phyloP scores from a whole-genome alignment of 1,140 invertebrate species.

The Polyergus mexicanus region DNA sequence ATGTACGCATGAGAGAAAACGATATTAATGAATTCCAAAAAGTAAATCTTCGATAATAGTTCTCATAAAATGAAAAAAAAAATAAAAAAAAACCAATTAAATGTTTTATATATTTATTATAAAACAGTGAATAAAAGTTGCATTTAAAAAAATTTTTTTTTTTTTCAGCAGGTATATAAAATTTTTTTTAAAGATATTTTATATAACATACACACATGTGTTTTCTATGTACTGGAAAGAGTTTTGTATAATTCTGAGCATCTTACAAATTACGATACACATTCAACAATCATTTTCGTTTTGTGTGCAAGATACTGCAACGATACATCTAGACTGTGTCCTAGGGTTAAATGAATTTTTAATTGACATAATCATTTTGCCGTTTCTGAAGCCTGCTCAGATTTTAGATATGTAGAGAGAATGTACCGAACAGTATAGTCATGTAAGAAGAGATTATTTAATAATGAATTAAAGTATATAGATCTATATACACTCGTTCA shows the following conservation, averaged over 20 bases:
- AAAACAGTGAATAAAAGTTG: conserved; percentile 77
- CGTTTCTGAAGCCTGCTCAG: conserved; percentile 83
- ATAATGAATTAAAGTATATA: conserved; percentile 70
- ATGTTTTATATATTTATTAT: conserved; percentile 77
- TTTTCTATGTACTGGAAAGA: conserved; percentile 70
- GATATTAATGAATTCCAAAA: conserved; percentile 6
- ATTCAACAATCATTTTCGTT: conserved; percentile 64
- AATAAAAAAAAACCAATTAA: conserved; percentile 51
- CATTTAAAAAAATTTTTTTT: too few relatives aligned
- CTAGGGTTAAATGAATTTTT: conserved; percentile 81
- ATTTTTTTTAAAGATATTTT: conserved; percentile 67
- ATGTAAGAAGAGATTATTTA: conserved; percentile 72
- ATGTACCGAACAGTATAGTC: conserved; percentile 78
- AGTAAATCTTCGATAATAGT: conserved; percentile 33
- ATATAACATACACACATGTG: conserved; percentile 73
- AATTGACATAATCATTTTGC: conserved; percentile 83
- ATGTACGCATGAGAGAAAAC: not conserved
- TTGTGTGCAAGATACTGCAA: conserved; percentile 68
- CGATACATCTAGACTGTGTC: conserved; percentile 77
- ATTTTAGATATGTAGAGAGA: conserved; percentile 81
- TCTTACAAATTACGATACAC: conserved; percentile 78
- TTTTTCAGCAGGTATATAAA: conserved; percentile 76
- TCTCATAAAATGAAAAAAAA: conserved; percentile 61
- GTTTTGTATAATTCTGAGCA: conserved; percentile 74
- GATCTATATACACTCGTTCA: conserved; percentile 66